Evolutionary conservation across 1,140 invertebrate genomes (phyloP).

Genomic region (Pseudomyrmex sp.): DNA sequence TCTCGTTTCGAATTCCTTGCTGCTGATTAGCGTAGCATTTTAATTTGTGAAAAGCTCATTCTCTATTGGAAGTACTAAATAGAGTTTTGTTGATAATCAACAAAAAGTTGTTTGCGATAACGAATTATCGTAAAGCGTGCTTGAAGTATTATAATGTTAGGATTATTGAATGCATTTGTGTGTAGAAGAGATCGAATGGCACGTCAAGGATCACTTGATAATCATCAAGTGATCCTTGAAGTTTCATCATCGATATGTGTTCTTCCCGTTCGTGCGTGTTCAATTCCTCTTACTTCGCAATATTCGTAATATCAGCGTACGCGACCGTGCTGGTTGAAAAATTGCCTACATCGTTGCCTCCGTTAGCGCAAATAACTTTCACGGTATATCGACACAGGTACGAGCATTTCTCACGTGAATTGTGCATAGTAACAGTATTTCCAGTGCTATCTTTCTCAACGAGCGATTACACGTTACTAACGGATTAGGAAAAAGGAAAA

Average conservation of each 20-base stretch:
- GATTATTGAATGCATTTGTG: background rate
- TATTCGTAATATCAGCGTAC: background rate
- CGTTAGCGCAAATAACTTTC: too few species aligned
- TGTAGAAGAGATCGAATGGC: background rate
- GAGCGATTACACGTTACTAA: too few species aligned
- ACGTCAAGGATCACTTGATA: background rate
- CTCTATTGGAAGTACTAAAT: background rate
- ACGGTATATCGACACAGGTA: too few species aligned
- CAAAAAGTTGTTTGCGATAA: background rate
- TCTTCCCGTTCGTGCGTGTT: background rate
- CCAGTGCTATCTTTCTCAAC: too few species aligned
- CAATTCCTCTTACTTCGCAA: background rate
- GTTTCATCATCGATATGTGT: slow-evolving; percentile 18
- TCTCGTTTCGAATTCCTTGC: slow-evolving; percentile 37
- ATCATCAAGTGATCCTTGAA: slow-evolving; percentile 12
- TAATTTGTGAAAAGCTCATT: background rate
- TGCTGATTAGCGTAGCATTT: background rate
- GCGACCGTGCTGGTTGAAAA: background rate
- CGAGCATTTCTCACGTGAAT: too few species aligned
- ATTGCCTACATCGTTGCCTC: too few species aligned
- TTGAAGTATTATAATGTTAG: background rate
- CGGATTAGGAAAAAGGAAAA: too few species aligned
- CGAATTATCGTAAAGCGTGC: background rate
- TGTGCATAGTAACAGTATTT: too few species aligned
- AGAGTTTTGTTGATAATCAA: background rate